phyloP scores from a whole-genome alignment of 2,797 vertebrate genomes.

The Falco naumanni region DNA sequence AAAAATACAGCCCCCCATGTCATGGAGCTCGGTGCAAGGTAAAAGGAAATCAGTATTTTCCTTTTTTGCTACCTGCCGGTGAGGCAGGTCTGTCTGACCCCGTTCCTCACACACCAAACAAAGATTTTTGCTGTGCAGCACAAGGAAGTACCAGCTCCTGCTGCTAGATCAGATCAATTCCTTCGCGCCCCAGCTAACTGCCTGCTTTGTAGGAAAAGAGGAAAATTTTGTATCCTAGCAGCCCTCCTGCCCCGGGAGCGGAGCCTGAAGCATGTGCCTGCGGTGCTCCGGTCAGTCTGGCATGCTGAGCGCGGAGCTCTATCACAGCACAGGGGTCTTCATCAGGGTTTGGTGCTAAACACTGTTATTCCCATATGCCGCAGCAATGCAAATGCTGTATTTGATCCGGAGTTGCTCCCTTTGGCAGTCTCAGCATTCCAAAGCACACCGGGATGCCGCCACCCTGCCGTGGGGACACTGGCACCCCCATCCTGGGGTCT shows the following conservation, averaged over 20 bases:
- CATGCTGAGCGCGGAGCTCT: neutral
- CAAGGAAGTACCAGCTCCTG: neutral
- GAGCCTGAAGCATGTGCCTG: neutral
- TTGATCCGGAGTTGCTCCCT: neutral
- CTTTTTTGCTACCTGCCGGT: neutral
- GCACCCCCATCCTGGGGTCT: neutral
- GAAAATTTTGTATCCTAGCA: neutral
- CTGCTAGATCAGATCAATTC: neutral
- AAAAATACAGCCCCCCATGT: neutral
- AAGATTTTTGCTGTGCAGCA: neutral
- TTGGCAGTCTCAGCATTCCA: neutral
- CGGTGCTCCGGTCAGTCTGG: neutral
- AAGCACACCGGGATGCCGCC: fast-evolving
- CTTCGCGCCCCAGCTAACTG: neutral
- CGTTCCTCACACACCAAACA: neutral
- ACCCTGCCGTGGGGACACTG: neutral
- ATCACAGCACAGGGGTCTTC: neutral
- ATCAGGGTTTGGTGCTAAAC: neutral
- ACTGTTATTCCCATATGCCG: fast-evolving
- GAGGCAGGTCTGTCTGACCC: neutral
- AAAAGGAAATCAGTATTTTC: neutral
- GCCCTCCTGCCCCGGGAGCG: neutral
- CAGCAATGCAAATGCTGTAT: neutral
- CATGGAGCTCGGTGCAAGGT: neutral
- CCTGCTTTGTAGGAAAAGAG: neutral